Evolutionary conservation across 2,113 vertebrate genomes (phyloP).

Genomic region (Phylloscopus whistleri): DNA sequence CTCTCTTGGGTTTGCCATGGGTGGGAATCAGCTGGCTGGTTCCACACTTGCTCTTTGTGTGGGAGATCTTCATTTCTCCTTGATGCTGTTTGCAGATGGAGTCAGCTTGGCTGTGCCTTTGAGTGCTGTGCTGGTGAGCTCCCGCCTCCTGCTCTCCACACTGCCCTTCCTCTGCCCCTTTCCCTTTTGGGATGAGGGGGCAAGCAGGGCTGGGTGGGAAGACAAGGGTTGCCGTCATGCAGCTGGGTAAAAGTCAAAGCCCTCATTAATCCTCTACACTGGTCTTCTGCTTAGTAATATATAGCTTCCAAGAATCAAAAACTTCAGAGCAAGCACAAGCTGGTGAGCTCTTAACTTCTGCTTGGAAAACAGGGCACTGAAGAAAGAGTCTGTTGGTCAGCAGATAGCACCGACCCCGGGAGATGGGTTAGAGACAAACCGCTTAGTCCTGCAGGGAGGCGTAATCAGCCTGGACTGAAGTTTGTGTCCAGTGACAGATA

Average conservation of each 20-base stretch:
- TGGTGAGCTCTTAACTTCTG: background rate
- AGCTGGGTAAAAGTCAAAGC: background rate
- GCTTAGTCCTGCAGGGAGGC: background rate
- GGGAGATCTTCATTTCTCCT: background rate
- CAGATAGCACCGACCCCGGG: background rate
- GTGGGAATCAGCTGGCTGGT: background rate
- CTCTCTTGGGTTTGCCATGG: background rate
- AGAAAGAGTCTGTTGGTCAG: background rate
- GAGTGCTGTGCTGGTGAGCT: background rate
- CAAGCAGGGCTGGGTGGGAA: background rate
- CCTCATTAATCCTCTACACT: background rate
- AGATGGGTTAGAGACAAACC: background rate
- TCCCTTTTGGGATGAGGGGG: background rate
- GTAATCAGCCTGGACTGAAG: background rate
- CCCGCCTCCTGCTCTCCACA: background rate
- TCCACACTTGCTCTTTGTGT: constrained; percentile 9
- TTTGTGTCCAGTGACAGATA: background rate
- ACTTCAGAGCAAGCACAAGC: background rate
- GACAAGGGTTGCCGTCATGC: background rate
- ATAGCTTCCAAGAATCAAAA: constrained; percentile 9
- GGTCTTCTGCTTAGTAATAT: constrained; percentile 6
- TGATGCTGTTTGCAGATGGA: background rate
- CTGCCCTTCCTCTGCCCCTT: background rate
- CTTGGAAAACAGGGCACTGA: background rate
- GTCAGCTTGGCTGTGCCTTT: background rate